Conservation (phyloP, 2,797 vertebrate genomes). For the Eidolon dupreanum region DNA sequence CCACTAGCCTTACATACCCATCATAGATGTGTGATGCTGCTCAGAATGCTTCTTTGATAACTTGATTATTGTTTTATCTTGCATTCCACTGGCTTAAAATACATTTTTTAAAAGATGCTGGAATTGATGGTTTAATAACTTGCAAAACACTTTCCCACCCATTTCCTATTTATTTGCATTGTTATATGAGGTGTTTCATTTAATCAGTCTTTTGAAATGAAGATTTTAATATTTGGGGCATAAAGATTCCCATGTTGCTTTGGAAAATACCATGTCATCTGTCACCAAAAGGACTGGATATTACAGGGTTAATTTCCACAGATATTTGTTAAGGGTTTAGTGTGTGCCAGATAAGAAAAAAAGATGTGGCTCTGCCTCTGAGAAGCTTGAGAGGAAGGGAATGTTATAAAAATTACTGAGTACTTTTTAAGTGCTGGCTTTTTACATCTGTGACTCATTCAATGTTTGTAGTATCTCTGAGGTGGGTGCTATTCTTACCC, state of each 20-base stretch:
- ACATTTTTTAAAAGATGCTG: neutral
- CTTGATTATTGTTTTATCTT: neutral
- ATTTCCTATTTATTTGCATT: neutral
- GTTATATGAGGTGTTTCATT: neutral
- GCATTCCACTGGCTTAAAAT: neutral
- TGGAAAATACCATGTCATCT: neutral
- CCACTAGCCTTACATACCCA: neutral
- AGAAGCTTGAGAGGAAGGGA: neutral
- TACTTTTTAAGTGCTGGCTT: neutral
- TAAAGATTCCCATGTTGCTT: neutral
- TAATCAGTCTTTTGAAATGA: neutral
- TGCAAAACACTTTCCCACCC: neutral
- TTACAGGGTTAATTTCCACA: neutral
- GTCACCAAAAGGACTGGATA: neutral
- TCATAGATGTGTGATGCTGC: neutral
- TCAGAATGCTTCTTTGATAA: constrained; percentile 3
- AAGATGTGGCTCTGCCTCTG: neutral
- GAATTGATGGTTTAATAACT: neutral
- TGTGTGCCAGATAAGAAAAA: neutral
- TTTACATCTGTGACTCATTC: neutral
- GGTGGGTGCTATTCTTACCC: neutral
- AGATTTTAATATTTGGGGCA: constrained; percentile 1
- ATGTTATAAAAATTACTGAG: neutral
- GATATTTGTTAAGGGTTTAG: neutral
- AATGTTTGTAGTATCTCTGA: neutral